Evolutionary conservation across 2,797 vertebrate species (phyloP), one percentile per base, ranked within the genome.

Genomic region (Oophaga sylvatica): DNA sequence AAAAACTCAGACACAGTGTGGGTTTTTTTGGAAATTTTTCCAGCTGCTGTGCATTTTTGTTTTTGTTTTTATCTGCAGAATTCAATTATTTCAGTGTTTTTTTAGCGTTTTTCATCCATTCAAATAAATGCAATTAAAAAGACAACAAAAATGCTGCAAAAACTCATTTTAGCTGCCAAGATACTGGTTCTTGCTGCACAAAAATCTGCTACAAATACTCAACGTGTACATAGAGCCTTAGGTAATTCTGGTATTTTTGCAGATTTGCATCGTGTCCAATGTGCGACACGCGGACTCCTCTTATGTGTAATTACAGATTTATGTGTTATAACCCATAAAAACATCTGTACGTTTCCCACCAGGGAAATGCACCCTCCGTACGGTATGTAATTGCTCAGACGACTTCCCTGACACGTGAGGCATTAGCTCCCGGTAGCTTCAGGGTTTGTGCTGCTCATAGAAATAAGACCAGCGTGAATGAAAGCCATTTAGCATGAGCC

Each of bases 401-500:
- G 71, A 73, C 82, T 84, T 84, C 60, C 31, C 53, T 84, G 82
- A 84, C 82, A 84, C 57, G 60, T 75, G 82, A 84, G 82, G 73
- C 60, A 84, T 84, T 76, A 84, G 70, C 70, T 76, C 35, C 70
- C 17, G 82, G 82, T 84, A 84, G 57, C 35, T 84, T 76, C 57
- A 76, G 82, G 68, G 71, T 75, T 63, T 84, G 29, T 76, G 70
- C 53, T 19, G 70, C 57, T 48, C 56, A 41, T 63, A 63, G 57
- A 60, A 84, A 63, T 63, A 26, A 63, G 57, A 76, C 60, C 57
- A 84, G 68, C 29, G 48, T 76, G 82, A 84, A 60, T 76, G 82
- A 76, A 60, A 84, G 59, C 82, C 82, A 84, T 84, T 84, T 84
- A 84, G 82, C 76, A 84, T 84, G 16, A 84, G 82, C 82, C 82